phyloP scores from a whole-genome alignment of 1,140 invertebrate species.

The Diploscapter pachys region DNA sequence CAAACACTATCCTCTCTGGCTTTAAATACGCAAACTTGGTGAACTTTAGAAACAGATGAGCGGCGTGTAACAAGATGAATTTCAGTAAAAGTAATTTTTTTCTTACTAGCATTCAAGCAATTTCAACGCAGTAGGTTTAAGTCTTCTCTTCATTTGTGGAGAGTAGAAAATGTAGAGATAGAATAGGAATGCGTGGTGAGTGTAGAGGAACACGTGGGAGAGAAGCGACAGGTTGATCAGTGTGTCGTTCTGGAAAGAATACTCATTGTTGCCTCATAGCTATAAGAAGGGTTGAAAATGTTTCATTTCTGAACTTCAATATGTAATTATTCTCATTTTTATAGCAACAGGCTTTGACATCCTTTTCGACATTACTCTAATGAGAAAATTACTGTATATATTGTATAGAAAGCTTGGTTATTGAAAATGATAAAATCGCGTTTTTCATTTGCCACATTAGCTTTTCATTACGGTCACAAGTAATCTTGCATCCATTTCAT shows the following conservation, averaged over 20 bases:
- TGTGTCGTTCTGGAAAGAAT: constrained; percentile 1
- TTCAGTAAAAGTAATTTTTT: no score
- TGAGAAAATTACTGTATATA: no score
- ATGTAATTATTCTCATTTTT: neutral
- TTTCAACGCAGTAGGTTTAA: constrained; percentile 57
- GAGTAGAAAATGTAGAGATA: constrained; percentile 46
- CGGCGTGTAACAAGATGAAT: no score
- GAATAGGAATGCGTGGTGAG: constrained; percentile 45
- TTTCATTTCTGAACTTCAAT: neutral
- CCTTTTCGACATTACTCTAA: no score
- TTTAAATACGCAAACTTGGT: no score
- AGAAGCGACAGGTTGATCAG: constrained; percentile 22
- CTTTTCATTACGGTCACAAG: no score
- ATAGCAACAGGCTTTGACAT: neutral
- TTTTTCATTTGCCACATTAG: no score
- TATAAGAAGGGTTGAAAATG: neutral
- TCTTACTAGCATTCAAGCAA: constrained; percentile 53
- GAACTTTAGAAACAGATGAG: no score
- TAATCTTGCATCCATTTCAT: no score
- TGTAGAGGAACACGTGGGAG: constrained; percentile 52
- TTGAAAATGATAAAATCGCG: no score
- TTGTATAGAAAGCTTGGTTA: no score
- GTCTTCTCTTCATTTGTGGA: constrained; percentile 58
- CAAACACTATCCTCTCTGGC: no score
- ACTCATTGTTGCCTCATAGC: neutral